These are phyloP conservation scores for Luidia sarsii DNA, from an alignment of 53 echinoderm and acorn worm genomes.

Conservation along the genomic window DNA sequence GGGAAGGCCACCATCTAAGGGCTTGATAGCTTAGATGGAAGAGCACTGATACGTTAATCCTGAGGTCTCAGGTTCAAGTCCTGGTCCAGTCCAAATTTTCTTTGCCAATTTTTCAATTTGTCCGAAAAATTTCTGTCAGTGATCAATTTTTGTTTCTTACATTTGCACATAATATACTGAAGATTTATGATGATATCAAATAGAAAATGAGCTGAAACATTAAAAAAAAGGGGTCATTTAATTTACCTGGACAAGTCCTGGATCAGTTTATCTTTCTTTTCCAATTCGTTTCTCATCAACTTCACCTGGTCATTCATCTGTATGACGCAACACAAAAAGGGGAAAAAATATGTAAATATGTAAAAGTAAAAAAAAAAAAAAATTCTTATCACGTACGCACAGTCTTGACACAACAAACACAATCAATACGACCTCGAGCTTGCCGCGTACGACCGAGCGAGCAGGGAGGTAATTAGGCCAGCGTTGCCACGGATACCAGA, in stretches of 20 bases:
- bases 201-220: background rate
- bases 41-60: too few species aligned
- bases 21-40: too few species aligned
- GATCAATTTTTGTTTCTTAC: too few species aligned
- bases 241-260: slow-evolving; percentile 91
- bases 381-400: background rate
- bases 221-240: background rate
- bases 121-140: too few species aligned
- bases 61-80: too few species aligned
- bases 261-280: slow-evolving; percentile 94
- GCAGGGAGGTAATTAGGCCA: background rate
- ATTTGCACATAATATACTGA: too few species aligned
- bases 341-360: too few species aligned
- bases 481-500: slow-evolving; percentile 21
- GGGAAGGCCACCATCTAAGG: too few species aligned
- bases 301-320: slow-evolving; percentile 99
- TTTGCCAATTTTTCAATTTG: too few species aligned
- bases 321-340: slow-evolving; percentile 21
- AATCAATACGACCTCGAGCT: background rate
- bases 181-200: too few species aligned
- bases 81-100: too few species aligned
- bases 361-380: background rate
- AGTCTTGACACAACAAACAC: background rate
- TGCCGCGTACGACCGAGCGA: background rate
- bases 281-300: slow-evolving; percentile 81